A percentile compares a stretch with the other conserved stretches of the same genome.
phyloP scores from a whole-genome alignment of 2,113 vertebrate species.

The Aegypius monachus region DNA sequence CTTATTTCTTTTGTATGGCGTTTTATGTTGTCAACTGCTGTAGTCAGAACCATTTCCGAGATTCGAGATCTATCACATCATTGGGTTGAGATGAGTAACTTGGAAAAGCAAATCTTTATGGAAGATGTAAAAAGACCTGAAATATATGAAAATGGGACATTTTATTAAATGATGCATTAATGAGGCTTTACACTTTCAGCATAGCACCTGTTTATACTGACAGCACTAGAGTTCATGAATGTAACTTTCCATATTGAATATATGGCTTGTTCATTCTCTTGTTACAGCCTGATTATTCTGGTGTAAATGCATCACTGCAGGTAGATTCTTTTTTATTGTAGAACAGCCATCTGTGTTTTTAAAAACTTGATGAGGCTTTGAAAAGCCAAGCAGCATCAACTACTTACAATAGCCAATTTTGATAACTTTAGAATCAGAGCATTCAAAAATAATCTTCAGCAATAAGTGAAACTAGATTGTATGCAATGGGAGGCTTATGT shows the following conservation, averaged over 20 bases:
- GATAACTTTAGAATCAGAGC: slow-evolving; percentile 35
- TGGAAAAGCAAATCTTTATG: slow-evolving; percentile 15
- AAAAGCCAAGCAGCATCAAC: slow-evolving; percentile 39
- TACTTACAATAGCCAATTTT: slow-evolving; percentile 43
- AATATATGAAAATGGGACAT: slow-evolving; percentile 1
- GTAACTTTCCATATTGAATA: not conserved
- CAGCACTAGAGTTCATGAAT: not conserved
- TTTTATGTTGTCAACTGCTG: not conserved
- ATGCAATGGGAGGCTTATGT: not conserved
- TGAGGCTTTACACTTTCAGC: not conserved
- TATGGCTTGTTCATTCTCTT: not conserved
- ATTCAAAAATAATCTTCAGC: slow-evolving; percentile 46
- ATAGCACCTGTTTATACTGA: not conserved
- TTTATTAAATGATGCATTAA: slow-evolving; percentile 46
- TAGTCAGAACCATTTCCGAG: not conserved
- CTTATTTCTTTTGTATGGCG: not conserved
- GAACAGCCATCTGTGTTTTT: slow-evolving; percentile 64
- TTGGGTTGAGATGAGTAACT: not conserved
- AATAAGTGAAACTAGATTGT: slow-evolving; percentile 9
- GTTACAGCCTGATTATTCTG: slow-evolving; percentile 34
- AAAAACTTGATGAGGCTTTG: slow-evolving; percentile 59
- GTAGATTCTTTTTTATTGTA: slow-evolving; percentile 29
- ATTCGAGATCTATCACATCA: not conserved
- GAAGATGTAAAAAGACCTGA: not conserved
- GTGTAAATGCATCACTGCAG: slow-evolving; percentile 43